Conservation (phyloP, 1,140 invertebrate genomes). For the Rhynchophorus ferrugineus region DNA sequence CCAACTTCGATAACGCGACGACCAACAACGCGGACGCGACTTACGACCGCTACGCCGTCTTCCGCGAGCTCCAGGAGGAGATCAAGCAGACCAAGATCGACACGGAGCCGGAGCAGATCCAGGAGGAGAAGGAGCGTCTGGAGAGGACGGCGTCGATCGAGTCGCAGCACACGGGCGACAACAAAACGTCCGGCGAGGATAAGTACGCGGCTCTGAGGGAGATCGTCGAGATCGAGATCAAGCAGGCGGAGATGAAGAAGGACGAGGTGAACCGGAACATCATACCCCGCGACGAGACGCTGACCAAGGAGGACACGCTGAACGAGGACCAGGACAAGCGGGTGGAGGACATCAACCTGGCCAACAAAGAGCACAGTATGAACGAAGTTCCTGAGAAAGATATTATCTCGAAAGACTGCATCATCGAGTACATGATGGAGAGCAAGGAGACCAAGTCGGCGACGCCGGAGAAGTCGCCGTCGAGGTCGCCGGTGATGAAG, state of each 20-base stretch:
- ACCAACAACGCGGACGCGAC: slow-evolving; percentile 20
- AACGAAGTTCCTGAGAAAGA: slow-evolving; percentile 30
- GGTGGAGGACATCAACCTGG: slow-evolving; percentile 27
- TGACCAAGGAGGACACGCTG: slow-evolving; percentile 28
- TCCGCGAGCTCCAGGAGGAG: slow-evolving; percentile 70
- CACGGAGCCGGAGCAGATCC: slow-evolving; percentile 37
- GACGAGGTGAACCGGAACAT: slow-evolving; percentile 24
- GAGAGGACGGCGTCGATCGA: slow-evolving; percentile 28
- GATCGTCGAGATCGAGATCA: slow-evolving; percentile 48
- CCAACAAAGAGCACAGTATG: slow-evolving; percentile 32
- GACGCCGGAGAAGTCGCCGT: slow-evolving; percentile 28
- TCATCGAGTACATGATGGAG: slow-evolving; percentile 38
- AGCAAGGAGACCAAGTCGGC: slow-evolving; percentile 22
- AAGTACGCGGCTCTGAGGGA: slow-evolving; percentile 63
- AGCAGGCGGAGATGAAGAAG: slow-evolving; percentile 21
- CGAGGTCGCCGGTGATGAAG: slow-evolving; percentile 25
- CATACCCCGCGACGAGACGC: slow-evolving; percentile 41
- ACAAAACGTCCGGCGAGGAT: slow-evolving; percentile 43
- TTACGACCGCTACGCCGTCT: slow-evolving; percentile 75
- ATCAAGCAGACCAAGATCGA: slow-evolving; percentile 47
- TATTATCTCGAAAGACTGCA: slow-evolving; percentile 18
- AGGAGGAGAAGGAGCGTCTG: slow-evolving; percentile 36
- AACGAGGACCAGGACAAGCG: slow-evolving; percentile 20
- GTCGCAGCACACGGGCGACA: slow-evolving; percentile 29
- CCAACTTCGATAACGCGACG: slow-evolving; percentile 51